A percentile compares a stretch with the other conserved stretches of the same genome.
phyloP scores from a whole-genome alignment of 2,797 vertebrate genomes.

The Podarcis lilfordi region DNA sequence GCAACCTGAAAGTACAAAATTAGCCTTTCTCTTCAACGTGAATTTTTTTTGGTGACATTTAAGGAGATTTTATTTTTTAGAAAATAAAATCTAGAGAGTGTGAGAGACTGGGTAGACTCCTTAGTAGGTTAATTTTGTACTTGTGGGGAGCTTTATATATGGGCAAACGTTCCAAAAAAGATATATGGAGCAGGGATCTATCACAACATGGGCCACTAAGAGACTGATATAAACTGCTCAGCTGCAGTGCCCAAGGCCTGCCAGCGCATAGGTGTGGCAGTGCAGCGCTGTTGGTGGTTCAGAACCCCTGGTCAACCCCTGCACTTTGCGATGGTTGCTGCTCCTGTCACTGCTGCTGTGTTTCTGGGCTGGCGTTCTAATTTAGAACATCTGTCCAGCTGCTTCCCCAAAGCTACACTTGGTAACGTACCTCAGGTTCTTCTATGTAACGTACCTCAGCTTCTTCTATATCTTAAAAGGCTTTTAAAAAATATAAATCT shows the following conservation, averaged over 20 bases:
- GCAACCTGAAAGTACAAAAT: neutral
- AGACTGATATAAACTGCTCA: neutral
- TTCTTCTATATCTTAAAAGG: slow-evolving; percentile 52
- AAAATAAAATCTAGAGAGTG: too few species aligned
- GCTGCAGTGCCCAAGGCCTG: neutral
- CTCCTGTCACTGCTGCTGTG: neutral
- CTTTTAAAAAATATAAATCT: slow-evolving; percentile 15
- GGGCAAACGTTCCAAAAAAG: neutral
- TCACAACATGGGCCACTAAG: neutral
- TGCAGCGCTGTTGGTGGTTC: neutral
- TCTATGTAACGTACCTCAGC: slow-evolving; percentile 36
- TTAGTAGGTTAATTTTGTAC: too few species aligned
- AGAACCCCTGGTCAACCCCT: neutral
- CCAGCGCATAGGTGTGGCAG: neutral
- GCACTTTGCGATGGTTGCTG: neutral
- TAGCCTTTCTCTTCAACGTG: too few species aligned
- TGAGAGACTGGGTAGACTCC: too few species aligned
- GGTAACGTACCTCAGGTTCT: slow-evolving; percentile 30
- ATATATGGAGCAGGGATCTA: neutral
- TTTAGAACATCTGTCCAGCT: slow-evolving; percentile 21
- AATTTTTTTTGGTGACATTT: neutral
- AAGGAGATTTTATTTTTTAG: neutral
- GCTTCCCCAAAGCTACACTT: slow-evolving; percentile 43
- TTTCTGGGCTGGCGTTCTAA: slow-evolving; percentile 41
- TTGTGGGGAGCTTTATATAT: neutral